These are phyloP conservation scores for Drosophila subobscura DNA, from an alignment of 1,140 invertebrate genomes.

Conservation along the genomic window DNA sequence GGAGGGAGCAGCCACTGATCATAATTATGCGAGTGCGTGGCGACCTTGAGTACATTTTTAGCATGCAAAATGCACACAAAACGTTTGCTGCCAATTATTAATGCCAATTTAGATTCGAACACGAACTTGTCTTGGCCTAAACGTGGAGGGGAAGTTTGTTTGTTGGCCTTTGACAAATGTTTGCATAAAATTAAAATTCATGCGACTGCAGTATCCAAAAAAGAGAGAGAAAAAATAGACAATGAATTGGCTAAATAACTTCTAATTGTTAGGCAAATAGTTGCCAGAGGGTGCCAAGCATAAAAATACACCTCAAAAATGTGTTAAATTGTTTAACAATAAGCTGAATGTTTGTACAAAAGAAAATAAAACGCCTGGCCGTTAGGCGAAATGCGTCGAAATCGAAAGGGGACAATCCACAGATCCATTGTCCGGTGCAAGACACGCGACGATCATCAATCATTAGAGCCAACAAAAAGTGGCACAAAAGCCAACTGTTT, in stretches of 20 bases:
- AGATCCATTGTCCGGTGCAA: slow-evolving; percentile 23
- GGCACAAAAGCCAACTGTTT: slow-evolving; percentile 21
- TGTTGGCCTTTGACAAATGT: slow-evolving; percentile 60
- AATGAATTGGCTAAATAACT: slow-evolving; percentile 74
- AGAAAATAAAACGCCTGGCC: slow-evolving; percentile 41
- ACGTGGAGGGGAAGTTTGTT: slow-evolving; percentile 17
- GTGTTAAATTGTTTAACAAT: slow-evolving; percentile 75
- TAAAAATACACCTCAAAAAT: slow-evolving; percentile 44
- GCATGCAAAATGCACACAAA: slow-evolving; percentile 65
- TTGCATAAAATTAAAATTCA: slow-evolving; percentile 78
- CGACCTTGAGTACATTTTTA: slow-evolving; percentile 52
- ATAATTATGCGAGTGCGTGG: slow-evolving; percentile 8
- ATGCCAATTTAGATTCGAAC: slow-evolving; percentile 58
- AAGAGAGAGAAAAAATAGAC: slow-evolving; percentile 57
- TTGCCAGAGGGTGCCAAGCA: slow-evolving; percentile 40
- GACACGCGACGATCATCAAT: slow-evolving; percentile 76
- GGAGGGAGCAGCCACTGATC: too few species aligned
- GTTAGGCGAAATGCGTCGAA: slow-evolving; percentile 59
- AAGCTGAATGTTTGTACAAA: slow-evolving; percentile 48
- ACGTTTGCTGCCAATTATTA: slow-evolving; percentile 56
- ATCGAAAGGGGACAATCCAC: slow-evolving; percentile 60
- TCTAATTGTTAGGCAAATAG: slow-evolving; percentile 79
- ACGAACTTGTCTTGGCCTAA: slow-evolving; percentile 29
- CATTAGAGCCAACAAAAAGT: slow-evolving; percentile 35
- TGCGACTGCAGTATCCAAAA: slow-evolving; percentile 55